These are phyloP conservation scores for Raja brachyura DNA, from an alignment of 2,113 vertebrate genomes.

Conservation along the genomic window DNA sequence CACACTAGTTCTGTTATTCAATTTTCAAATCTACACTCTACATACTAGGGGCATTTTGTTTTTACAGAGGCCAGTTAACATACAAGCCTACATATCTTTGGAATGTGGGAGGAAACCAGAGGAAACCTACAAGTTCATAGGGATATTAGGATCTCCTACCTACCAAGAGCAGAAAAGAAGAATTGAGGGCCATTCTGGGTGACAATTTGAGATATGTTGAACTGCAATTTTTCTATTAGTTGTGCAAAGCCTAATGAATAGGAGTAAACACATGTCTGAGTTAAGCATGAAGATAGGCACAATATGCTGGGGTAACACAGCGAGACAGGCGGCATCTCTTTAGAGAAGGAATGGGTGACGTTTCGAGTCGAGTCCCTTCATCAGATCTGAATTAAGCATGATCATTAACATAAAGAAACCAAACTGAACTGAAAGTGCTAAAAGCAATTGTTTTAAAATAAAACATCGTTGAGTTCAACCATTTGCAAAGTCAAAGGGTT, in stretches of 20 bases:
- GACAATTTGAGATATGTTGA: not conserved
- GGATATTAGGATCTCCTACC: not conserved
- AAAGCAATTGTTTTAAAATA: not conserved
- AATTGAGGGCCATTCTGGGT: not conserved
- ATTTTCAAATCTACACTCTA: no score
- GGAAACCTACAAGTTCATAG: no score
- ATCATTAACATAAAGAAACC: not conserved
- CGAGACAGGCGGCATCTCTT: no score
- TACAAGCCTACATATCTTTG: no score
- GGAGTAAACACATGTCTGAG: not conserved
- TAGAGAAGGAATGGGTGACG: no score
- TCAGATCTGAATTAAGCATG: not conserved
- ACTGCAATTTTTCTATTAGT: not conserved
- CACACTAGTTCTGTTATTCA: no score
- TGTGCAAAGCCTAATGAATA: not conserved
- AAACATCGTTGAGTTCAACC: not conserved
- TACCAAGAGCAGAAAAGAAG: not conserved
- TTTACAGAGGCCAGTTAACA: no score
- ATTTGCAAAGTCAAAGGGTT: not conserved
- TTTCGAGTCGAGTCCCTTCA: no score
- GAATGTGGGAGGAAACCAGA: no score
- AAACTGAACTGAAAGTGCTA: not conserved
- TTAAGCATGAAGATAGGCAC: not conserved
- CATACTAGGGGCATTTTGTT: no score
- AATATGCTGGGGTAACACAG: no score